phyloP scores from a whole-genome alignment of 2,113 vertebrate species.

The Argyrosomus japonicus region DNA sequence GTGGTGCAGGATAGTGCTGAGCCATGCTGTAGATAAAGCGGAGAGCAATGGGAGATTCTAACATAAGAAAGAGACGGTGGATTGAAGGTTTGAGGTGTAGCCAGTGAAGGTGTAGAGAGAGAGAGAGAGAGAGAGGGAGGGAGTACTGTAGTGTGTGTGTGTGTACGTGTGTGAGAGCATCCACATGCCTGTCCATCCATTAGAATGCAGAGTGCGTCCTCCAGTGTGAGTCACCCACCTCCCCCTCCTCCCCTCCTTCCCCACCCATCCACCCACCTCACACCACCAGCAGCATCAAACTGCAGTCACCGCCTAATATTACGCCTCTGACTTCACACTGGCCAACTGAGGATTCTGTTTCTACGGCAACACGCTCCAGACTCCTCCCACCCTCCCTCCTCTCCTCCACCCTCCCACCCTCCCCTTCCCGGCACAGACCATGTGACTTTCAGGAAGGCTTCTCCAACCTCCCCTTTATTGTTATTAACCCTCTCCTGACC shows the following conservation, averaged over 20 bases:
- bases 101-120: conserved; percentile 23
- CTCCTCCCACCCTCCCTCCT: conserved; percentile 65
- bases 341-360: conserved; percentile 83
- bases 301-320: conserved; percentile 82
- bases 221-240: conserved; percentile 76
- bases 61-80: not conserved
- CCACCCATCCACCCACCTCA: conserved; percentile 65
- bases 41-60: conserved; percentile 6
- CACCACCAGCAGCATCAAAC: conserved; percentile 74
- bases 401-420: not conserved
- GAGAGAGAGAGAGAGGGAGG: too few relatives aligned
- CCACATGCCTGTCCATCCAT: conserved; percentile 63
- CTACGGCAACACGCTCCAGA: conserved; percentile 80
- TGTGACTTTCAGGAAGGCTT: conserved; percentile 84
- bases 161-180: conserved; percentile 14
- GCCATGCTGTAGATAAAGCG: conserved; percentile 3
- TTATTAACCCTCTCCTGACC: conserved; percentile 80
- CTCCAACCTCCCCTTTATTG: conserved; percentile 77
- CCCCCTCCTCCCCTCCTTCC: conserved; percentile 2
- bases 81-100: conserved; percentile 14
- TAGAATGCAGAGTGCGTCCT: conserved; percentile 79
- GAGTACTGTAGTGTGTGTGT: not conserved
- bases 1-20: conserved; percentile 32
- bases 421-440: conserved; percentile 76
- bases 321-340: conserved; percentile 82